Conservation (phyloP, 35 echinoderm and acorn worm species). For the Amphiura filiformis region DNA sequence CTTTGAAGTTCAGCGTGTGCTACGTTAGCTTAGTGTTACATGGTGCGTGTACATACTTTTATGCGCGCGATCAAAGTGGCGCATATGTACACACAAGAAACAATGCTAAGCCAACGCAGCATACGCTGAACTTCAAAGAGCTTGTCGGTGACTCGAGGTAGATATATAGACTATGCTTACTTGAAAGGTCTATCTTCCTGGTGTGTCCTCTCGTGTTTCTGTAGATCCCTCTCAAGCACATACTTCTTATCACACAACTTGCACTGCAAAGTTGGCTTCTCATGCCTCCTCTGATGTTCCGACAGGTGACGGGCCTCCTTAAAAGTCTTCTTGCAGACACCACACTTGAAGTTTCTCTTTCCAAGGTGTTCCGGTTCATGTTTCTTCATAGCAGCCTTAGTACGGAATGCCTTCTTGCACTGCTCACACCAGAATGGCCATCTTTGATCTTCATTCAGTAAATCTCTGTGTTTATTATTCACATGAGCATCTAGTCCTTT, state of each 20-base stretch:
- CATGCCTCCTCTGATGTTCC: background rate
- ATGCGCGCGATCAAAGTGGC: no score
- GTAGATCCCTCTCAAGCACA: background rate
- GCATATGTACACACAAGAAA: no score
- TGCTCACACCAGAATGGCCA: background rate
- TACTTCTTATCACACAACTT: conserved; percentile 6
- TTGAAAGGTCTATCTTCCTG: background rate
- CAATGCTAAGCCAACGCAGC: no score
- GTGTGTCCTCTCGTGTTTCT: background rate
- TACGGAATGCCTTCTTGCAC: background rate
- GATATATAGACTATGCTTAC: background rate
- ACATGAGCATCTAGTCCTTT: background rate
- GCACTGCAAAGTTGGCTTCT: background rate
- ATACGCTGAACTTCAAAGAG: no score
- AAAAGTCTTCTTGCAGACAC: background rate
- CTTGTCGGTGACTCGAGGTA: no score
- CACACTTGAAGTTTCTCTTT: background rate
- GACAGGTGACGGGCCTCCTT: background rate
- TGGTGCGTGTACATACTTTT: no score
- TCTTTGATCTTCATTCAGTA: background rate
- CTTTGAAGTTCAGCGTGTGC: no score
- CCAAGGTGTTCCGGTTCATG: background rate
- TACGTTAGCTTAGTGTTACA: no score
- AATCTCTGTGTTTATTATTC: background rate
- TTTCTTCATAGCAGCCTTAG: background rate